A percentile compares a stretch with the other conserved stretches of the same genome.
Conservation (phyloP, 2,888 invertebrate species). For the Nomada lathburiana region DNA sequence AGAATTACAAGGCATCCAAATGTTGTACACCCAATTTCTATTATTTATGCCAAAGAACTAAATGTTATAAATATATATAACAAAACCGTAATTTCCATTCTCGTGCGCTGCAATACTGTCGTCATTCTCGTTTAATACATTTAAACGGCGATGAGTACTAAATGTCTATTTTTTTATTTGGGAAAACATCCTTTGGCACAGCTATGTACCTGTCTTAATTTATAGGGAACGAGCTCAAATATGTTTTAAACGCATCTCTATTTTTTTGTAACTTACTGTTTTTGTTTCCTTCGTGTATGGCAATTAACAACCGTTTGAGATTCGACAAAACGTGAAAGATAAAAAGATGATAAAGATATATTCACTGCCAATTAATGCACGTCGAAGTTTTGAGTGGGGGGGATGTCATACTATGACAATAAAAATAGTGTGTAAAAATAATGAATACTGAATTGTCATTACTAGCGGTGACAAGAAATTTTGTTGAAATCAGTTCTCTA, state of each 20-base stretch:
- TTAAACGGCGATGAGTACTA: conserved; percentile 13
- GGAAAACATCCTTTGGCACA: conserved; percentile 23
- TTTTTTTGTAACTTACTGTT: not conserved
- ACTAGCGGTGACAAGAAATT: not conserved
- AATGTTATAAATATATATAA: not conserved
- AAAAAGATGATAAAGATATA: conserved; percentile 11
- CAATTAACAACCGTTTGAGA: conserved; percentile 45
- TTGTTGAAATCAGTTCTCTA: not conserved
- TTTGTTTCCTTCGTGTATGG: conserved; percentile 3
- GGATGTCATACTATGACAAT: conserved; percentile 1
- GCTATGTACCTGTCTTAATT: not conserved
- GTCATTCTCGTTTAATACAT: conserved; percentile 4
- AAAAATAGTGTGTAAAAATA: conserved; percentile 14
- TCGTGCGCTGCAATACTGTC: conserved; percentile 13
- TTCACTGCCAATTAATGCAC: not conserved
- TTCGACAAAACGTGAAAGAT: conserved; percentile 15
- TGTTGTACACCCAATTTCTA: conserved; percentile 11
- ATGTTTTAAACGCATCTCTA: not conserved
- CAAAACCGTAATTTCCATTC: conserved; percentile 12
- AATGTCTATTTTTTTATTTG: not conserved
- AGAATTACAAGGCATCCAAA: conserved; percentile 19
- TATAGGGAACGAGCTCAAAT: not conserved
- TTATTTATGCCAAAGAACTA: conserved; percentile 4
- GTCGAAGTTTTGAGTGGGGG: not conserved
- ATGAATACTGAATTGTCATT: conserved; percentile 30